Percentiles rank a stretch among this genome's conserved stretches.
phyloP scores from a whole-genome alignment of 2,888 invertebrate species.

The Lasioglossum calceatum region DNA sequence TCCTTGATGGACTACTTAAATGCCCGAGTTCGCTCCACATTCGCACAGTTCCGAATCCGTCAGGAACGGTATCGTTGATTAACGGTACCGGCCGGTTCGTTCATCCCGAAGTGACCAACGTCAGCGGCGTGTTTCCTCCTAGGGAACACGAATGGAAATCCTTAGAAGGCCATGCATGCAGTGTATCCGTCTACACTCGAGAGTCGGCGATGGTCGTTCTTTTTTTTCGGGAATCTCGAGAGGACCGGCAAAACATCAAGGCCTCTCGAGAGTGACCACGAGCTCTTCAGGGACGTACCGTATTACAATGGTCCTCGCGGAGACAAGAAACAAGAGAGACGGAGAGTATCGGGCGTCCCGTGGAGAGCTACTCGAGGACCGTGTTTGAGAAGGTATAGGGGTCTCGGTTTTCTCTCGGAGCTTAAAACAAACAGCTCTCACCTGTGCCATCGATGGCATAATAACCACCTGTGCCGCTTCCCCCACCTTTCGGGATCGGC shows the following conservation, averaged over 20 bases:
- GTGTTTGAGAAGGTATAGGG: slow-evolving; percentile 73
- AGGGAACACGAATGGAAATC: slow-evolving; percentile 66
- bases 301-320: slow-evolving; percentile 75
- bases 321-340: slow-evolving; percentile 50
- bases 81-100: slow-evolving; percentile 29
- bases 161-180: slow-evolving; percentile 72
- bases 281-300: slow-evolving; percentile 73
- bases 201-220: slow-evolving; percentile 64
- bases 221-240: slow-evolving; percentile 69
- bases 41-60: neutral
- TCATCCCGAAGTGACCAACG: slow-evolving; percentile 24
- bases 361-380: slow-evolving; percentile 77
- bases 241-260: slow-evolving; percentile 78
- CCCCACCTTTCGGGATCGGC: neutral
- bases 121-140: slow-evolving; percentile 37
- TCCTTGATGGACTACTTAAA: neutral
- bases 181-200: slow-evolving; percentile 55
- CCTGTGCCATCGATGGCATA: slow-evolving; percentile 76
- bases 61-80: slow-evolving; percentile 22
- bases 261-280: slow-evolving; percentile 69
- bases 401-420: slow-evolving; percentile 73
- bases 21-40: neutral
- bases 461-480: slow-evolving; percentile 72
- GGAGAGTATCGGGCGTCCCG: slow-evolving; percentile 77
- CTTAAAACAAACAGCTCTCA: slow-evolving; percentile 74